Base-by-base conservation (phyloP, 2,888 invertebrate genomes). In the Drosophila percnosoma region DNA sequence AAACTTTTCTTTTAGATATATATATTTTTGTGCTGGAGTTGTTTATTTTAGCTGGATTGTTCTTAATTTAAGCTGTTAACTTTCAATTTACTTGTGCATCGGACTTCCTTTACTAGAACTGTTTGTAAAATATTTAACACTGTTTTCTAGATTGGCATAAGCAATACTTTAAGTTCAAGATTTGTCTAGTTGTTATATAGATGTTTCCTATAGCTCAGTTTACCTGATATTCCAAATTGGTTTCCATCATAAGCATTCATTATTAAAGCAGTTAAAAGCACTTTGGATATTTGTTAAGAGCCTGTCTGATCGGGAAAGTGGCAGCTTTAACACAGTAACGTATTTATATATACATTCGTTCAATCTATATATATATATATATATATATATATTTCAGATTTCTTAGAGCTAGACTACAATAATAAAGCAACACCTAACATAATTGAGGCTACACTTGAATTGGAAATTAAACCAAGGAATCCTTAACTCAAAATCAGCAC, bases 341-440 rank as follows among this genome's bases (percentile, higher is more conserved):
- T 49, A 40, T 60, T 38, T 55, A 71, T 72, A 72, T 72, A 72
- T 72, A 72, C 54, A 63, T 36, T 54, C 68, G 27, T 48, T 54
- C 45, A 13, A 48, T 54, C 24, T 60, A 60, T 27, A 27, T 27
- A 27, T 27, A 27, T 27, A 27, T 45, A 15, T 13, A 5, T 45
- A 15, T 13, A 5, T 53, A 36, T 38, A 13, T 36, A 15, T 38
- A 18, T 29, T 7, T 1, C 7, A 29, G 29, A 29, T 45, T 33
- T 38, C 68, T 64, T 85, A 69, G 6, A 40, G 13, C 70, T 87
- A 81, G 51, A 65, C 57, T 83, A 85, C 58, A 65, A 61, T 88
- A 87, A 88, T 84, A 85, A 85, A 85, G 84, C 89, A 88, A 88
- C 87, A 83, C 68, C 87, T 84, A 86, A 72, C 51, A 71, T 69